phyloP scores from a whole-genome alignment of 2,113 vertebrate species.

The Zingel zingel region DNA sequence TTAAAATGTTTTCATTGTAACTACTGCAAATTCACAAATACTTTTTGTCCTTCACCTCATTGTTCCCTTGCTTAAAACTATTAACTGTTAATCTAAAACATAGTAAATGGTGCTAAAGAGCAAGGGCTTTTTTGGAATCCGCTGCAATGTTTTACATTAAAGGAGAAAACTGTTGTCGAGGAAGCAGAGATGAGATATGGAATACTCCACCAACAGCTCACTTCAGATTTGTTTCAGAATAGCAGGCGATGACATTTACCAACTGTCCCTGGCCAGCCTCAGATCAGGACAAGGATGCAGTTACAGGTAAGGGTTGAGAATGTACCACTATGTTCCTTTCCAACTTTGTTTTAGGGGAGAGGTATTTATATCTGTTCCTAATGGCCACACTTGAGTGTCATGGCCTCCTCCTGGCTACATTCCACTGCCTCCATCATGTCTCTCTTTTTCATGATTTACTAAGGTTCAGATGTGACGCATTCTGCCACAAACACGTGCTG shows the following conservation, averaged over 20 bases:
- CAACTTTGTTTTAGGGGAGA: not conserved
- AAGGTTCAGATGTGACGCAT: not conserved
- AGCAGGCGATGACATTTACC: not conserved
- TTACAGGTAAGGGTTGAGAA: not conserved
- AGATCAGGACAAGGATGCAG: not conserved
- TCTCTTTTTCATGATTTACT: not conserved
- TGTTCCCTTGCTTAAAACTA: too few species aligned
- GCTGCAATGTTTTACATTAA: too few species aligned
- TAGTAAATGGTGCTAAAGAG: too few species aligned
- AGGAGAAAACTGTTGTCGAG: too few species aligned
- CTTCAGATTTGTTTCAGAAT: too few species aligned
- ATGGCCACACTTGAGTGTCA: not conserved
- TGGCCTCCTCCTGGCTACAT: not conserved
- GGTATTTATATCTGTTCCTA: not conserved
- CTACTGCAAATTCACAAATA: too few species aligned
- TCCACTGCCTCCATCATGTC: not conserved
- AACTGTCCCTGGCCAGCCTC: not conserved
- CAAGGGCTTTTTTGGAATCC: too few species aligned
- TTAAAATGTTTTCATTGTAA: too few species aligned
- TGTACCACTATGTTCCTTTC: not conserved
- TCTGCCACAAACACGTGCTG: not conserved
- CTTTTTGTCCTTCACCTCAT: too few species aligned
- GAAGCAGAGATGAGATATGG: too few species aligned
- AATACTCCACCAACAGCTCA: too few species aligned
- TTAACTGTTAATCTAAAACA: too few species aligned